Percentiles rank a stretch among this genome's conserved stretches.
Conservation (phyloP, 64 coral and sea anemone species). For the Catalaphyllia jardinei region DNA sequence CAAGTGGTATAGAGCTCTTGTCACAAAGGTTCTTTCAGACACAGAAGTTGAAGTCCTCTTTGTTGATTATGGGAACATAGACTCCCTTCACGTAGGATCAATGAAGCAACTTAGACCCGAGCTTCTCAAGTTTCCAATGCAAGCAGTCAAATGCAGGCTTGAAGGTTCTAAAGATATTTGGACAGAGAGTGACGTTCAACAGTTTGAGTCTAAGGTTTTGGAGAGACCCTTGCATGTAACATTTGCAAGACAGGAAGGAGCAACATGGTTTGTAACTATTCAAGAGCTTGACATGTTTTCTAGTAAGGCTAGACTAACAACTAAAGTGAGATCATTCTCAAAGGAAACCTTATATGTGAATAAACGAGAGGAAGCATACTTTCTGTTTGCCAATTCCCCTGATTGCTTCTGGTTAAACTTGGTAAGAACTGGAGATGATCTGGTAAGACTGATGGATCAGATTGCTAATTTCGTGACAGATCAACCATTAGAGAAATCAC, state of each 20-base stretch:
- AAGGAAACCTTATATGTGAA: not conserved
- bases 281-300: constrained; percentile 20
- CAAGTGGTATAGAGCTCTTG: constrained; percentile 84
- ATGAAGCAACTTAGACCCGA: constrained; percentile 53
- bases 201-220: constrained; percentile 45
- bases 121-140: constrained; percentile 53
- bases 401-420: constrained; percentile 60
- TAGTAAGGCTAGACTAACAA: not conserved
- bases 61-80: constrained; percentile 93
- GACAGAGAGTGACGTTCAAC: constrained; percentile 35
- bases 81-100: constrained; percentile 36
- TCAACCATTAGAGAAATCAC: constrained; percentile 1
- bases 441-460: constrained; percentile 58
- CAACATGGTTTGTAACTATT: constrained; percentile 48
- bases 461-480: constrained; percentile 40
- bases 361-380: constrained; percentile 35
- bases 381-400: constrained; percentile 44
- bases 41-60: constrained; percentile 58
- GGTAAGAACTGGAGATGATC: constrained; percentile 21
- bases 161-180: constrained; percentile 32
- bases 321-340: not conserved
- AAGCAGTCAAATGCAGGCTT: constrained; percentile 71
- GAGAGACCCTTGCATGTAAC: constrained; percentile 65
- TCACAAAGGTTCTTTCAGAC: constrained; percentile 49
- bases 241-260: constrained; percentile 35